Percentiles rank a stretch among this genome's conserved stretches.
These are phyloP conservation scores for Merodon equestris DNA, from an alignment of 2,888 invertebrate species.

Conservation along the genomic window DNA sequence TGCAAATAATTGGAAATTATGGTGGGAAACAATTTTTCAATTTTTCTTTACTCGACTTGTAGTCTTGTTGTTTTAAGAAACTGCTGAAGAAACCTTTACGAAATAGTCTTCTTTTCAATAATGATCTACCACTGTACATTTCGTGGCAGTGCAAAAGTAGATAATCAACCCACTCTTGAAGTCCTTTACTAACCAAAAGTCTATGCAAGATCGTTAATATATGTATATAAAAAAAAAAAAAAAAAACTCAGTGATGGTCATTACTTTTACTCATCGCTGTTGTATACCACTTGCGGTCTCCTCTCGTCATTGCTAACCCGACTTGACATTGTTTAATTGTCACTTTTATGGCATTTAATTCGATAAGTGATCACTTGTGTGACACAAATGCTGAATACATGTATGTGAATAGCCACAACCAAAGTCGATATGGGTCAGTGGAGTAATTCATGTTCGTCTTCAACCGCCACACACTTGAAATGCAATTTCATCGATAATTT, in stretches of 20 bases:
- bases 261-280: slow-evolving; percentile 37
- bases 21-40: too few species aligned
- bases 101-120: too few species aligned
- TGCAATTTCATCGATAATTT: slow-evolving; percentile 53
- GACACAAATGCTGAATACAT: slow-evolving; percentile 2
- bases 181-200: too few species aligned
- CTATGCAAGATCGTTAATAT: background rate
- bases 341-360: slow-evolving; percentile 61
- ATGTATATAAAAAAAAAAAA: background rate
- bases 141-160: too few species aligned
- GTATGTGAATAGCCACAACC: slow-evolving; percentile 17
- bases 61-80: too few species aligned
- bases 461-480: slow-evolving; percentile 13
- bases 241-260: slow-evolving; percentile 13
- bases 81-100: too few species aligned
- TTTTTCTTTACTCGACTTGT: too few species aligned
- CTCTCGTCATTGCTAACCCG: slow-evolving; percentile 43
- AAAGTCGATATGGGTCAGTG: slow-evolving; percentile 53
- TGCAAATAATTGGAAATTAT: too few species aligned
- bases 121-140: too few species aligned
- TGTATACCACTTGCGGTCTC: background rate
- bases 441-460: slow-evolving; percentile 42
- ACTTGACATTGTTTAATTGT: slow-evolving; percentile 65
- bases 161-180: too few species aligned
- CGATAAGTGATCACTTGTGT: slow-evolving; percentile 50